Evolutionary conservation across 2,888 invertebrate genomes (phyloP), one percentile per base, ranked within the genome.

Genomic region (Pediacus dermestoides): DNA sequence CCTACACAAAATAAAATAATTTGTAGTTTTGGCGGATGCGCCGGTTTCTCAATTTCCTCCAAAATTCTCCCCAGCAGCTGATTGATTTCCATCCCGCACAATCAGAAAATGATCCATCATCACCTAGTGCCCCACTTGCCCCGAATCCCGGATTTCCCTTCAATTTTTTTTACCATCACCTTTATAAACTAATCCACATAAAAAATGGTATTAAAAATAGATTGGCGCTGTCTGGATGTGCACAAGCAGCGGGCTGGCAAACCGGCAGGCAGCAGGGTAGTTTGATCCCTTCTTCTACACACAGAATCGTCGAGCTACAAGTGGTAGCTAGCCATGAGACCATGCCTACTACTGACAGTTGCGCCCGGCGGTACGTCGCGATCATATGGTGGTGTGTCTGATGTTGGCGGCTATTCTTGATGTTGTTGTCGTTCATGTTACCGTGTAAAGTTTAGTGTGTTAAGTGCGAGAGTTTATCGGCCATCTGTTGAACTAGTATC

Each of bases 281-380:
- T 23, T n/a, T n/a, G 23, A 34, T 34, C 30, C 39, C 38, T 34
- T 38, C 34, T 37, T 16, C 34, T 27, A 36, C 23, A 14, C 30
- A 21, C 9, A 4, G 4, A 25, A 4, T 23, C 22, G 22, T 34
- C 48, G 53, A 52, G 53, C 59, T 52, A 59, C 59, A 59, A 59
- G 59, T 59, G 59, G 57, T 48, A 53, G 57, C 51, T 48, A 21
- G 13, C 26, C n/a, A n/a, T n/a, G n/a, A n/a, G 52, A 52, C 53
- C 58, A 53, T 57, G 57, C 56, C 51, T 50, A 43, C 38, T 43
- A 36, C 47, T 52, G 52, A 51, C 56, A 57, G 57, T 56, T 53
- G 57, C 55, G 56, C 44, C 42, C 39, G 30, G 37, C 44, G 18
- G 36, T 39, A 40, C 39, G 46, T 44, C 46, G 44, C 44, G 34